Evolutionary conservation across 1,140 invertebrate genomes (phyloP), one percentile per base, ranked within the genome.

Genomic region (Procambarus virginalis): DNA sequence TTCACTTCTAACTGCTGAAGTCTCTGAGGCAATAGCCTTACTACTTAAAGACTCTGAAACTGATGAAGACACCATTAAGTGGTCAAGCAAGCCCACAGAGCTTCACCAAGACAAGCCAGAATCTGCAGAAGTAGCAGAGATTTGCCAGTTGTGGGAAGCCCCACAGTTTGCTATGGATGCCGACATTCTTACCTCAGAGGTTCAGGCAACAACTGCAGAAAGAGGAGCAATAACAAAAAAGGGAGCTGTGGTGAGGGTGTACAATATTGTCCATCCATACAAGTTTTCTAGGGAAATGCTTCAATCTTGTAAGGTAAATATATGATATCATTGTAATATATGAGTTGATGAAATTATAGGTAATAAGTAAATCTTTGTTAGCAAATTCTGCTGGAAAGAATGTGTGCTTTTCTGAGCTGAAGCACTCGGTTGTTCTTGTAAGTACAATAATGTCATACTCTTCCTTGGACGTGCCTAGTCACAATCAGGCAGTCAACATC

Each of bases 151-250:
- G 20, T 84, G 80, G 87, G 87, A 89, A 81, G 68, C 87, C 22
- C 87, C 81, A 68, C 46, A 83, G 45, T 89, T 89, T 78, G 87
- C 87, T 20, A 89, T 89, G 87, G 87, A 89, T 84, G 75, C 87
- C 10, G 87, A 89, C 55, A 55, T 89, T 8, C 46, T 89, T 20
- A 83, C 58, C 73, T 60, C 73, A 68, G 76, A 64, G 48, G 70
- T 73, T 68, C 55, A 55, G 20, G 68, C 51, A n/a, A 86, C 55
- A 78, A 60, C 8, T 2, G 55, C 45, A 58, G 84, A 78, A n/a
- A 48, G 64, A 73, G 86, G 79, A 77, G 8, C 48, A 48, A 58
- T 22, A 49, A 22, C 51, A 12, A 84, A 78, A 51, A 49, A 49
- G 12, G 81, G n/a, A 12, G 49, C 81, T 9, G 51, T n/a, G 22